Base-by-base conservation (phyloP, 2,888 invertebrate species). In the Hanleya hanleyi region DNA sequence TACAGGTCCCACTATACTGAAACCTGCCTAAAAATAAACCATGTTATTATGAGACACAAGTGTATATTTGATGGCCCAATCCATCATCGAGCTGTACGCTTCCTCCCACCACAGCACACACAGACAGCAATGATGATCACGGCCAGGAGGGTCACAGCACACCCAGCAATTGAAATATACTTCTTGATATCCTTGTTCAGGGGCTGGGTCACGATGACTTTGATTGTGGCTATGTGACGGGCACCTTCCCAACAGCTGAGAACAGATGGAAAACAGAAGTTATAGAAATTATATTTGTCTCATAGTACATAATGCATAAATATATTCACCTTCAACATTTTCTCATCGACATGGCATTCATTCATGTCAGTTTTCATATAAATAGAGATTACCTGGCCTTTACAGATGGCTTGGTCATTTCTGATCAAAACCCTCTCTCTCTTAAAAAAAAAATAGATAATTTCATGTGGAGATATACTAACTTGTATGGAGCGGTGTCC, bases 181-280 rank as follows among this genome's bases (percentile, higher is more conserved):
- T 81, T 72, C 64, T 86, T 84, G 62, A 81, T 26, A 12, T 79
- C 70, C 15, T 81, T 74, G 74, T 91, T 88, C 1, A 92, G 79
- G 76, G 91, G 91, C 80, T 91, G 90, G 81, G 92, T 92, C 6
- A 94, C 93, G 1, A 92, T 84, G 64, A 95, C 86, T 81, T 93
- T 92, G n/a, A 94, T 91, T 0, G 92, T 92, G 2, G 94, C 94
- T 0, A 93, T 92, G 36, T 94, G 88, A 71, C 92, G 91, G 38
- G 91, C 91, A 51, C 91, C 88, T 85, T 94, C 93, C 94, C 94
- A 94, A 86, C 95, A 95, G 87, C 94, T 94, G 88, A 80, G 75
- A 65, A 64, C 65, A 67, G 57, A 0, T 32, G 33, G 41, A 29
- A 22, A 35, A 18, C 1, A 47, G 32, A 33, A 5, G 26, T 9